A percentile compares a stretch with the other conserved stretches of the same genome.
Evolutionary conservation across 1,140 invertebrate species (phyloP).

Genomic region (Ctenoplectra terminalis): DNA sequence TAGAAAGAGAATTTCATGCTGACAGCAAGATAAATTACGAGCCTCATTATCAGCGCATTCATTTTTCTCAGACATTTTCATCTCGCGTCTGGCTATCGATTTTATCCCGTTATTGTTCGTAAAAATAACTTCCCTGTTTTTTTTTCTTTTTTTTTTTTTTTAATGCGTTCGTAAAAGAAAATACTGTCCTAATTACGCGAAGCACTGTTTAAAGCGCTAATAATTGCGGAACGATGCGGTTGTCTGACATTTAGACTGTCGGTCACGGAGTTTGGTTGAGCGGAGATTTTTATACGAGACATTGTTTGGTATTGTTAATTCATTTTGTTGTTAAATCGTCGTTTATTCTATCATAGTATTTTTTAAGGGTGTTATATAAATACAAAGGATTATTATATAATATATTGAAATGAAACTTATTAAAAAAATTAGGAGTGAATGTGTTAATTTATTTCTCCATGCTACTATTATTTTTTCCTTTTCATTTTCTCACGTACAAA

Average conservation of each 20-base stretch:
- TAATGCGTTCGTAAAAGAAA: background rate
- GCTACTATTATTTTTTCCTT: too few species aligned
- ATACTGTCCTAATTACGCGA: background rate
- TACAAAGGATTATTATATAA: too few species aligned
- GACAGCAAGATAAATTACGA: slow-evolving; percentile 23
- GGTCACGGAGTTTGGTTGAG: background rate
- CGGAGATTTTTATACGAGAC: background rate
- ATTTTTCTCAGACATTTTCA: slow-evolving; percentile 21
- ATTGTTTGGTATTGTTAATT: too few species aligned
- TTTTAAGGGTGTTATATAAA: too few species aligned
- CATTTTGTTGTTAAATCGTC: too few species aligned
- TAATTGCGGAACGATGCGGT: background rate
- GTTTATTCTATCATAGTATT: too few species aligned
- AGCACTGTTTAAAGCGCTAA: background rate
- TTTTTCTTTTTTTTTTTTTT: too few species aligned
- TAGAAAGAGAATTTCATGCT: slow-evolving; percentile 33
- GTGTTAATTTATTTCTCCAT: too few species aligned
- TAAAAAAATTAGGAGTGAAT: too few species aligned
- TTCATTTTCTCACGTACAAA: too few species aligned
- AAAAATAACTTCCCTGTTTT: slow-evolving; percentile 27
- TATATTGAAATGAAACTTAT: too few species aligned
- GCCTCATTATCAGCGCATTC: slow-evolving; percentile 33
- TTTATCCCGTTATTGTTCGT: slow-evolving; percentile 1
- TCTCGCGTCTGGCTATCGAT: slow-evolving; percentile 9
- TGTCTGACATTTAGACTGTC: background rate